Conservation (phyloP, 2,888 invertebrate species). For the Scelioninae gen. 2 region DNA sequence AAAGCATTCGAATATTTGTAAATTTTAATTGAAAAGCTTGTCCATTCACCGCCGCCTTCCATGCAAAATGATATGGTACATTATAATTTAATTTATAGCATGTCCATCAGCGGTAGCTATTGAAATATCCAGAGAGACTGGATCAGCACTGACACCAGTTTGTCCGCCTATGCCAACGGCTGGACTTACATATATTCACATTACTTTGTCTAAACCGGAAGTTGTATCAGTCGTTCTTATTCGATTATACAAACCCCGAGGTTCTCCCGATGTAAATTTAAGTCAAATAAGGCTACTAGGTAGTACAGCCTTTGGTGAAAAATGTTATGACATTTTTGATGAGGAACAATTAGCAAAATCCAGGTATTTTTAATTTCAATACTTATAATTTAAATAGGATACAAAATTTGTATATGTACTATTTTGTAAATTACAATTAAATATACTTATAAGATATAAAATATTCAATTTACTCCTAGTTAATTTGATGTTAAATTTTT, state of each 20-base stretch:
- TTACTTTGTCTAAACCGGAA: slow-evolving; percentile 88
- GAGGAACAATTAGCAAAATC: slow-evolving; percentile 78
- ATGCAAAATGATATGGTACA: too few relatives aligned
- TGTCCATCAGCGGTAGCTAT: slow-evolving; percentile 93
- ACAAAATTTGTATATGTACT: not conserved
- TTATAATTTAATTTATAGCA: slow-evolving; percentile 75
- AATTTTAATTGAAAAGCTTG: too few relatives aligned
- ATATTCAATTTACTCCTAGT: too few relatives aligned
- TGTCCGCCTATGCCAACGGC: slow-evolving; percentile 91
- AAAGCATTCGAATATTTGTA: too few relatives aligned
- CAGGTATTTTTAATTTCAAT: too few relatives aligned
- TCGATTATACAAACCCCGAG: slow-evolving; percentile 88
- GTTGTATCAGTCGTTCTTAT: slow-evolving; percentile 90
- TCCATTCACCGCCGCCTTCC: too few relatives aligned
- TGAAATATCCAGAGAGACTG: slow-evolving; percentile 89
- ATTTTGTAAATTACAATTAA: not conserved
- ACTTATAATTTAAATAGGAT: too few relatives aligned
- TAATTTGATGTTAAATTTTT: too few relatives aligned
- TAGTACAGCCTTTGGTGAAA: slow-evolving; percentile 86
- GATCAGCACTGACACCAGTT: slow-evolving; percentile 86
- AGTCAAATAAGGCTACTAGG: slow-evolving; percentile 91
- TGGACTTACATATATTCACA: slow-evolving; percentile 90
- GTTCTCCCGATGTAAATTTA: slow-evolving; percentile 92
- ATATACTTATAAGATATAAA: too few relatives aligned
- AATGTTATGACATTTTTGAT: slow-evolving; percentile 75